A percentile compares a stretch with the other conserved stretches of the same genome.
Evolutionary conservation across 23 tunicate genomes (phyloP).

Genomic region (Diplosoma virens): DNA sequence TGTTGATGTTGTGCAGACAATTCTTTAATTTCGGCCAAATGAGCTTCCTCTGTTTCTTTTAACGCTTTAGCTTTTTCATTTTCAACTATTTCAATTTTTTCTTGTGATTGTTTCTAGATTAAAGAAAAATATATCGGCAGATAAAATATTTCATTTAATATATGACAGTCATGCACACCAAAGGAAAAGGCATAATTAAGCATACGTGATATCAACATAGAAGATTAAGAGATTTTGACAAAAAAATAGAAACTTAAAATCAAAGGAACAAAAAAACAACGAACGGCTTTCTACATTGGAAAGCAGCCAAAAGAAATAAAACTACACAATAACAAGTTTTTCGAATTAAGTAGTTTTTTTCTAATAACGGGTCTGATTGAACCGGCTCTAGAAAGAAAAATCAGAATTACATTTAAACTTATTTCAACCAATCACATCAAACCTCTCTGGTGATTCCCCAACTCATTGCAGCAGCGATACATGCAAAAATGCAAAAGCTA

Average conservation of each 20-base stretch:
- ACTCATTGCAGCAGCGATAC: neutral
- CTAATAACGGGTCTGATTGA: too few species aligned
- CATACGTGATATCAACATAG: neutral
- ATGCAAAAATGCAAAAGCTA: neutral
- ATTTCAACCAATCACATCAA: neutral
- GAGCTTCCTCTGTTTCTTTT: constrained; percentile 14
- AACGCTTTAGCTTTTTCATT: constrained; percentile 51
- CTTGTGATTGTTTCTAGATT: constrained; percentile 65
- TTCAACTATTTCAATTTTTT: constrained; percentile 32
- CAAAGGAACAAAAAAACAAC: too few species aligned
- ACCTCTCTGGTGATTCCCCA: neutral
- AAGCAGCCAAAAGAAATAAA: too few species aligned
- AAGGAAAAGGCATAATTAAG: neutral
- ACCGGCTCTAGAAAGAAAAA: too few species aligned
- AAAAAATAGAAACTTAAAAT: too few species aligned
- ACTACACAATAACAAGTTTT: too few species aligned
- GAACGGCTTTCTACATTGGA: too few species aligned
- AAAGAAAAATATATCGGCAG: neutral
- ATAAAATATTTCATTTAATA: too few species aligned
- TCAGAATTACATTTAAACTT: too few species aligned
- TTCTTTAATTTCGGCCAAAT: constrained; percentile 29
- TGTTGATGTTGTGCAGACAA: constrained; percentile 4
- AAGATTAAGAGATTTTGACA: neutral
- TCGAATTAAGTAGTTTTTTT: too few species aligned
- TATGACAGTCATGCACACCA: too few species aligned